phyloP scores from a whole-genome alignment of 2,113 vertebrate genomes.

The Cottus gobio region DNA sequence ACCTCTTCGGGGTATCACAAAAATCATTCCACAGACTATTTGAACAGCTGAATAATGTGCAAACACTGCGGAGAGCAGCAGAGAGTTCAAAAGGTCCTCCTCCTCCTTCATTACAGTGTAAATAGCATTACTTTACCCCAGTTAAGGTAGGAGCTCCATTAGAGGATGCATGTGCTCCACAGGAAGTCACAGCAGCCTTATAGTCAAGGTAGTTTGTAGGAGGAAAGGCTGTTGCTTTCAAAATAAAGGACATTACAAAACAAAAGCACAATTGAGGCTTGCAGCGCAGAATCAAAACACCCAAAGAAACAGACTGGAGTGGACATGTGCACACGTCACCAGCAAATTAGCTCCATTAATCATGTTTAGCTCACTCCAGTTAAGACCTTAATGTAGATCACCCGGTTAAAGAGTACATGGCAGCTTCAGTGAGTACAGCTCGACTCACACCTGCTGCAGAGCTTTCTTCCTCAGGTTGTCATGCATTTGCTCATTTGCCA shows the following conservation, averaged over 20 bases:
- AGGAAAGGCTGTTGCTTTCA: not conserved
- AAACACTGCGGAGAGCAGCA: slow-evolving; percentile 33
- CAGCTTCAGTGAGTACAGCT: not conserved
- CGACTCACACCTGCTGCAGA: not conserved
- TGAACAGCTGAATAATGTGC: slow-evolving; percentile 46
- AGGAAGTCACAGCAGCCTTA: not conserved
- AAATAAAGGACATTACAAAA: not conserved
- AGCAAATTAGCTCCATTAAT: slow-evolving; percentile 3
- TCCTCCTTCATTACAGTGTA: not conserved
- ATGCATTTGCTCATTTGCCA: no score
- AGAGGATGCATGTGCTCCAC: slow-evolving; percentile 17
- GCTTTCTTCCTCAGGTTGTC: no score
- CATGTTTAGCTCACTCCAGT: not conserved
- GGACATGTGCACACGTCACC: not conserved
- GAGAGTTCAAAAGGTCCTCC: slow-evolving; percentile 19
- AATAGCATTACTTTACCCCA: not conserved
- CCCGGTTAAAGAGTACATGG: not conserved
- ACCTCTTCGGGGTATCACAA: slow-evolving; percentile 4
- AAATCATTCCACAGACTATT: slow-evolving; percentile 32
- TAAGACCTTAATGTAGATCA: not conserved
- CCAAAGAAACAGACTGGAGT: not conserved
- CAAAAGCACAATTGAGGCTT: not conserved
- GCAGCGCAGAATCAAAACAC: not conserved
- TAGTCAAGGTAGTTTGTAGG: not conserved
- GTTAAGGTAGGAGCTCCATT: not conserved